Percentiles rank a stretch among this genome's conserved stretches.
Conservation (phyloP, 2,113 vertebrate species). For the Henicopernis longicauda region DNA sequence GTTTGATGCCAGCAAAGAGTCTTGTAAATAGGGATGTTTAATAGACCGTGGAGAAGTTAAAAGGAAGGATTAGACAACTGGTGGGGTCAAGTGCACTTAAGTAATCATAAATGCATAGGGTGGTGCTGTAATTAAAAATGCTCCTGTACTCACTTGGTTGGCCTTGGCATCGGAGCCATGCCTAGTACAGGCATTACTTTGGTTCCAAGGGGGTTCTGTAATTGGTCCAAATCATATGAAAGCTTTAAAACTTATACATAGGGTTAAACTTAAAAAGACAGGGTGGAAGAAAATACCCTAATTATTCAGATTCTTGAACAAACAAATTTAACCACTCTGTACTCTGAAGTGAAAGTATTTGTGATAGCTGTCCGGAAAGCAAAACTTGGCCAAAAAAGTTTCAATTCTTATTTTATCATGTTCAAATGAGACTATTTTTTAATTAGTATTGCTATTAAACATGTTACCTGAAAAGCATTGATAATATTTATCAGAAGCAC, state of each 20-base stretch:
- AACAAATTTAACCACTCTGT: not conserved
- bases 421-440: not conserved
- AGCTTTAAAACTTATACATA: not conserved
- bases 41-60: conserved; percentile 62
- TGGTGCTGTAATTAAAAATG: conserved; percentile 49
- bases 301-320: not conserved
- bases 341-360: not conserved
- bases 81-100: conserved; percentile 42
- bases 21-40: conserved; percentile 58
- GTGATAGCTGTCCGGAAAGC: not conserved
- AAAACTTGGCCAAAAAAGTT: not conserved
- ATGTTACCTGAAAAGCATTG: not conserved
- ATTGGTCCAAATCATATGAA: not conserved
- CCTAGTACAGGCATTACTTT: not conserved
- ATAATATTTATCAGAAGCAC: not conserved
- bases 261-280: not conserved
- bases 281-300: not conserved
- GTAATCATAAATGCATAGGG: conserved; percentile 15
- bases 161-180: not conserved
- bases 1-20: conserved; percentile 40
- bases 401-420: not conserved
- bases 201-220: not conserved
- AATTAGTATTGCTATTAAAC: not conserved
- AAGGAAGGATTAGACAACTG: conserved; percentile 60
- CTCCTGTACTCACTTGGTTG: not conserved